Conservation (phyloP, 2,113 vertebrate species). For the Atrichornis clamosus region DNA sequence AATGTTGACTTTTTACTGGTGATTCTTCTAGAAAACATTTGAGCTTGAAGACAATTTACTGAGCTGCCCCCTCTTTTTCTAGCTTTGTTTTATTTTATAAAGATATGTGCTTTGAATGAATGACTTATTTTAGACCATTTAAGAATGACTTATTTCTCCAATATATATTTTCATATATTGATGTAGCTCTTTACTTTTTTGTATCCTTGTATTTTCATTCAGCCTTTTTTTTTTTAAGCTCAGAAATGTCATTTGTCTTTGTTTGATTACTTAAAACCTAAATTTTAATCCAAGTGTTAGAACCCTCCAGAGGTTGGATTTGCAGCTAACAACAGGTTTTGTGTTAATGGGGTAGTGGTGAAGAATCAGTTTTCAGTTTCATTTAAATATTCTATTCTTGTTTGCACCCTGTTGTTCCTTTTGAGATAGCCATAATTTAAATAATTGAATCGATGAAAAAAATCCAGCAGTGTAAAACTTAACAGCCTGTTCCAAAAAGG, state of each 20-base stretch:
- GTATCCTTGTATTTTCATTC: neutral
- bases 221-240: neutral
- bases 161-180: neutral
- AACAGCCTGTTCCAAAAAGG: constrained; percentile 64
- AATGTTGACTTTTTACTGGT: neutral
- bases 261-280: constrained; percentile 42
- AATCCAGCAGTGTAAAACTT: constrained; percentile 49
- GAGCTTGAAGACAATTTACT: neutral
- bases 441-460: constrained; percentile 71
- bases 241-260: constrained; percentile 6
- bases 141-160: neutral
- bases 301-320: neutral
- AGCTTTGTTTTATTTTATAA: neutral
- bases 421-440: constrained; percentile 71
- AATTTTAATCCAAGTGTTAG: constrained; percentile 37
- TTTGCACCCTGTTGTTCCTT: constrained; percentile 52
- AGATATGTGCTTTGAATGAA: neutral
- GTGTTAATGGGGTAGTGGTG: neutral
- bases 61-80: neutral
- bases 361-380: constrained; percentile 48
- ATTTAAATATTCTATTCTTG: constrained; percentile 65
- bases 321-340: constrained; percentile 34
- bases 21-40: neutral
- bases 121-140: neutral
- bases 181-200: neutral